phyloP scores from a whole-genome alignment of 2,888 invertebrate genomes.

The Cantharis lateralis region DNA sequence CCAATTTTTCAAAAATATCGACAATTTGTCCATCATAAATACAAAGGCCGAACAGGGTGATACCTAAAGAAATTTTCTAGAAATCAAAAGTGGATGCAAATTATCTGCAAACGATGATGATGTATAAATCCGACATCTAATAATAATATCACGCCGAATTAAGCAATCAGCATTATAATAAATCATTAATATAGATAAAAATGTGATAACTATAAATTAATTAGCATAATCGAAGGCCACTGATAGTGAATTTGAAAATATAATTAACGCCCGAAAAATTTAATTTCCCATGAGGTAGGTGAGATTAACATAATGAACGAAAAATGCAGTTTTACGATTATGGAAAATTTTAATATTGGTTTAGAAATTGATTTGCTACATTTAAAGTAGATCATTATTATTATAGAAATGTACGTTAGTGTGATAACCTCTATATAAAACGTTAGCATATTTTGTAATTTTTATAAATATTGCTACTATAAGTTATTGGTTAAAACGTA shows the following conservation, averaged over 20 bases:
- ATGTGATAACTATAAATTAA: not conserved
- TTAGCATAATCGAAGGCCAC: not conserved
- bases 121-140: not conserved
- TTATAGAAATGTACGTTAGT: not conserved
- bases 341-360: not conserved
- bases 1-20: not conserved
- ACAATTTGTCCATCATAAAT: not conserved
- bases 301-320: not conserved
- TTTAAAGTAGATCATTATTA: not conserved
- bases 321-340: not conserved
- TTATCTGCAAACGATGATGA: not conserved
- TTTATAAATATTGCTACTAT: not conserved
- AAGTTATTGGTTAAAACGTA: no score
- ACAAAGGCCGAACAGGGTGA: not conserved
- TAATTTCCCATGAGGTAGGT: not conserved
- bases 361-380: not conserved
- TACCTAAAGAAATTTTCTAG: no score
- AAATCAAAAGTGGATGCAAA: not conserved
- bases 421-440: not conserved
- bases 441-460: not conserved
- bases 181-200: not conserved
- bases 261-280: not conserved
- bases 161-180: not conserved
- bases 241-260: not conserved
- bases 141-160: not conserved